Evolutionary conservation across 1,140 invertebrate species (phyloP), one percentile per base, ranked within the genome.

Genomic region (Cydia amplana): DNA sequence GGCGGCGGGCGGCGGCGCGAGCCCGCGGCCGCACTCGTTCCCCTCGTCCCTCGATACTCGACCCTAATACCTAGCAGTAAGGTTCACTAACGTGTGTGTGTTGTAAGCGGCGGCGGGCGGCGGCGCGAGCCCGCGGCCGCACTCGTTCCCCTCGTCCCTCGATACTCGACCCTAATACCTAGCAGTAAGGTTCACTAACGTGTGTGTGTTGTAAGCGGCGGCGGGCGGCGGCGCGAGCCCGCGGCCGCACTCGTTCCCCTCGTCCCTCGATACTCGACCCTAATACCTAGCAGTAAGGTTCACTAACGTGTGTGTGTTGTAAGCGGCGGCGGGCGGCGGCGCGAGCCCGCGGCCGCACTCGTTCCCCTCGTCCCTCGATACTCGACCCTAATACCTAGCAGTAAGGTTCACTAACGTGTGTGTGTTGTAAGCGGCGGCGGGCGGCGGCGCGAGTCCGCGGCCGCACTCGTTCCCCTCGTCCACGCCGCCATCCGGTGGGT

Each of bases 401-500:
- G 9, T 40, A 40, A 40, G 7, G 36, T 40, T 40, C 36, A 40
- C 36, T 10, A 40, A 40, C 36, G 36, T 10, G 76, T 82, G 72
- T 80, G 79, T 78, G 75, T 77, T 75, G 78, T 7, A 83, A 88
- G 87, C 81, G 78, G 65, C 78, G 80, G 79, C 81, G 78, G 43
- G 43, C 43, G 43, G 12, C 78, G 65, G 73, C 78, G 28, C 55
- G 55, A 80, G 82, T 65, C 80, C 86, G 81, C 89, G 89, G 23
- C 88, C 88, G 82, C 89, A 84, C 83, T 92, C 91, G 43, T 92
- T 94, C 80, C 93, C 94, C n/a, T 93, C 93, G n/a, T 94, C 94
- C 75, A 94, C 93, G 84, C 94, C 94, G 77, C 94, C 93, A 36
- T 93, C 94, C 80, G 93, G 94, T 94, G 84, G 84, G 91, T 88